These are phyloP conservation scores for Cerceris rybyensis DNA, from an alignment of 2,888 invertebrate genomes.

Conservation along the genomic window DNA sequence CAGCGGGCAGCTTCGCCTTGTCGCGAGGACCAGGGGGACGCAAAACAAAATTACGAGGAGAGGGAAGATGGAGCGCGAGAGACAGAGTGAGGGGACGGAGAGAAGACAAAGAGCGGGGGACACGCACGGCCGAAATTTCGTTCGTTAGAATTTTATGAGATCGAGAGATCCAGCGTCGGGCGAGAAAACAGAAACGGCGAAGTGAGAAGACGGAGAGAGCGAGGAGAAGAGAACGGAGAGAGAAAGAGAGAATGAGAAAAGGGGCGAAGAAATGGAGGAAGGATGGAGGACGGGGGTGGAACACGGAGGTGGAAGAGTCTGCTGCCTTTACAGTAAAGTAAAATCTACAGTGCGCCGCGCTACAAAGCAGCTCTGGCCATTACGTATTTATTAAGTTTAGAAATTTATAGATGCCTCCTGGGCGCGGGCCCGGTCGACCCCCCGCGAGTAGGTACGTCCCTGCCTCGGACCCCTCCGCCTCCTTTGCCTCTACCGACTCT, in stretches of 20 bases:
- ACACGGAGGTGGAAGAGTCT: constrained; percentile 48
- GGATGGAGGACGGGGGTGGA: constrained; percentile 2
- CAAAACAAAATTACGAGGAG: background rate
- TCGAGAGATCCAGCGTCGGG: constrained; percentile 48
- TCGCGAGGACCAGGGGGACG: background rate
- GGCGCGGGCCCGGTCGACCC: constrained; percentile 74
- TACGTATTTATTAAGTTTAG: constrained; percentile 82
- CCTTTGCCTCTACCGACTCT: constrained; percentile 47
- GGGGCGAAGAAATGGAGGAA: constrained; percentile 10
- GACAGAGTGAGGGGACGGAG: constrained; percentile 7
- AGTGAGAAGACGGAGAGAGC: constrained; percentile 14
- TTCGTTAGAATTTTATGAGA: constrained; percentile 63
- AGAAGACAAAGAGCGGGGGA: constrained; percentile 5
- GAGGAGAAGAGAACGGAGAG: constrained; percentile 28
- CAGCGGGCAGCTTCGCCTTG: background rate
- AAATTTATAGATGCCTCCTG: constrained; percentile 81
- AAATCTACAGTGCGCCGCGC: constrained; percentile 73
- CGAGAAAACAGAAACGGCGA: constrained; percentile 22
- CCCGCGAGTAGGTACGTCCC: constrained; percentile 59
- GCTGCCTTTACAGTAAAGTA: constrained; percentile 70
- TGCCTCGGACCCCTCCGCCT: constrained; percentile 44
- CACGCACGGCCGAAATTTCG: constrained; percentile 54
- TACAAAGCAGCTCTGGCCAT: constrained; percentile 81
- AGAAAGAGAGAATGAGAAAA: constrained; percentile 22
- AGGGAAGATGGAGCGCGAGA: background rate